Percentiles rank a stretch among this genome's conserved stretches.
phyloP scores from a whole-genome alignment of 2,797 vertebrate genomes.

The Clarias fuscus region DNA sequence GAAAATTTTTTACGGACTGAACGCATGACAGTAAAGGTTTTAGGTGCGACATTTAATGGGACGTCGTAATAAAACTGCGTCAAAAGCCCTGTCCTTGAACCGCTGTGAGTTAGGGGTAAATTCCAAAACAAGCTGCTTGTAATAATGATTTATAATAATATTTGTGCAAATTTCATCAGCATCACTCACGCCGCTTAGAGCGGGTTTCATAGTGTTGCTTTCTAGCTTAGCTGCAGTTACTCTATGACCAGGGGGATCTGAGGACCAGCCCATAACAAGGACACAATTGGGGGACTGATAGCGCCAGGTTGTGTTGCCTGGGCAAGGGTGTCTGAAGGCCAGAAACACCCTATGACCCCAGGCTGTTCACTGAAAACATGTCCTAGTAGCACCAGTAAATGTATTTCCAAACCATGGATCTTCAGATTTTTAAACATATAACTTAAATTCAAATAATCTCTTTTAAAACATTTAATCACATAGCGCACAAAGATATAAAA shows the following conservation, averaged over 20 bases:
- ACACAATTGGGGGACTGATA: too few relatives aligned
- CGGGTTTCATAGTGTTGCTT: not conserved
- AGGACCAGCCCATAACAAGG: too few relatives aligned
- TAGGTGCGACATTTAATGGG: not conserved
- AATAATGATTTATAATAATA: not conserved
- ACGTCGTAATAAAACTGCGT: not conserved
- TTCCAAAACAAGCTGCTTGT: not conserved
- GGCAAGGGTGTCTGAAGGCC: too few relatives aligned
- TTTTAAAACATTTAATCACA: not conserved
- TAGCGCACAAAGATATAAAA: not conserved
- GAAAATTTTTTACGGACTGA: too few relatives aligned
- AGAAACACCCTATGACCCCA: too few relatives aligned
- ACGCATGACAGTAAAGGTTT: not conserved
- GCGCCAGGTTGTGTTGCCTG: too few relatives aligned
- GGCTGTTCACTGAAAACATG: too few relatives aligned
- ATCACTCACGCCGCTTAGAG: too few relatives aligned
- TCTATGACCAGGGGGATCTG: too few relatives aligned
- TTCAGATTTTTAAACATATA: not conserved
- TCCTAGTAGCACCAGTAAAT: too few relatives aligned
- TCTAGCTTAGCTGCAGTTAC: not conserved
- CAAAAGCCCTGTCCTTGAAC: not conserved
- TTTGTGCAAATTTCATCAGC: not conserved
- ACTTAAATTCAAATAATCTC: not conserved
- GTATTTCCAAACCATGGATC: not conserved
- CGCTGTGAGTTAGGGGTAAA: not conserved